Base-by-base conservation (phyloP, 2,797 vertebrate species). In the Anabas testudineus region DNA sequence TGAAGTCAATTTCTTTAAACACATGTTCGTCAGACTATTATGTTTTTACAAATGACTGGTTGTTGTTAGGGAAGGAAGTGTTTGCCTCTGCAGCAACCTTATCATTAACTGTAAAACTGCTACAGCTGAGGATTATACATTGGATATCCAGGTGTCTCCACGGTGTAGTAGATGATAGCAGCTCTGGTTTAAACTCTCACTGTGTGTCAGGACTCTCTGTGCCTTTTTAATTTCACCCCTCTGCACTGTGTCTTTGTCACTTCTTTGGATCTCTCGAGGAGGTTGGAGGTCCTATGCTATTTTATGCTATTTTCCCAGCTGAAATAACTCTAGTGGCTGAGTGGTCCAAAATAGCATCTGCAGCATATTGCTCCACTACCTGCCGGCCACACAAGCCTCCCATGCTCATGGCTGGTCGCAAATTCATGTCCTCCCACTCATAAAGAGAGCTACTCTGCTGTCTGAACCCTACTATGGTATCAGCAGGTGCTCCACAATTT, bases 221-320 rank as follows among this genome's bases (percentile, higher is more conserved):
- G 55, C 24, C 26, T 83, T 77, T 70, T 48, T 57, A 60, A 79
- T 76, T 74, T 59, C 56, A 55, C 32, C 53, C 53, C 14, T 43
- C 48, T 71, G 59, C 59, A n/a, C 56, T 14, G 34, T 57, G 18
- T 59, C 47, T 53, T 39, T 22, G 10, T 28, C 45, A 7, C 0
- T 53, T 53, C 84, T 81, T 73, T 19, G 70, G 59, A 70, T 63
- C 67, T 67, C 46, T 28, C 67, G 71, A 63, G 55, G 55, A 64
- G n/a, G n/a, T 58, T 49, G 48, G 46, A 24, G 28, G 37, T 52
- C 81, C 13, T 13, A 57, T 37, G 53, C 48, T 32, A n/a, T n/a
- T n/a, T n/a, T n/a, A n/a, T n/a, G n/a, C 80, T 49, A 30, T 60
- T 79, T 36, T 71, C 77, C 76, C 88, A 90, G 89, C 85, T 92